phyloP scores from a whole-genome alignment of 2,113 vertebrate genomes.

The Brachyistius frenatus region DNA sequence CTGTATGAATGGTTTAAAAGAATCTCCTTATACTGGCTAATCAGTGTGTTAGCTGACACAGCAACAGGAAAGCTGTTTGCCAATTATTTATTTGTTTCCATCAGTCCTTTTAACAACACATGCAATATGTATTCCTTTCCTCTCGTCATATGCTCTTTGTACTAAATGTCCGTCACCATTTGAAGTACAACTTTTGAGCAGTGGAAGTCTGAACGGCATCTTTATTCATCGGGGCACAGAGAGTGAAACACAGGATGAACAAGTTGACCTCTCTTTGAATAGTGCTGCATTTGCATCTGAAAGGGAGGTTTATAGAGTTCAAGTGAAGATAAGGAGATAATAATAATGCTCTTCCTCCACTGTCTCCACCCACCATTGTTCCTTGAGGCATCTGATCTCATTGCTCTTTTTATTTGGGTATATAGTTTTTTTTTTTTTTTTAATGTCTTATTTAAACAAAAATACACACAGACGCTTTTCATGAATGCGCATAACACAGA shows the following conservation, averaged over 20 bases:
- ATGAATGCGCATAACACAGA: neutral
- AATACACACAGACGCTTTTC: neutral
- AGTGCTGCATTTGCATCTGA: conserved; percentile 74
- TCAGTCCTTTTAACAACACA: neutral
- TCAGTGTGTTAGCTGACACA: neutral
- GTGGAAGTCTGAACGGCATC: conserved; percentile 51
- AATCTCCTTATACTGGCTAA: too few relatives aligned
- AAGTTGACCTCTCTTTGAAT: conserved; percentile 77
- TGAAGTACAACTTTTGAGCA: conserved; percentile 33
- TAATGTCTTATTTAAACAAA: neutral
- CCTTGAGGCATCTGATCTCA: conserved; percentile 57
- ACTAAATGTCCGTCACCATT: conserved; percentile 39
- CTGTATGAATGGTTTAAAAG: too few relatives aligned
- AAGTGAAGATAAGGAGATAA: conserved; percentile 65
- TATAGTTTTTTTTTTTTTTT: neutral
- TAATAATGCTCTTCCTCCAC: conserved; percentile 30
- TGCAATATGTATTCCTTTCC: neutral
- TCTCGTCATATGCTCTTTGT: neutral
- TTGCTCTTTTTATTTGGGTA: conserved; percentile 52
- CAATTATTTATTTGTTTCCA: neutral
- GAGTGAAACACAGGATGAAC: conserved; percentile 52
- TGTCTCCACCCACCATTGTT: conserved; percentile 54
- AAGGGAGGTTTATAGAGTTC: conserved; percentile 72
- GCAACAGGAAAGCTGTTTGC: conserved; percentile 10
- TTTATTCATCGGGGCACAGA: conserved; percentile 66